Base-by-base conservation (phyloP, 2,797 vertebrate genomes). In the Synaphobranchus kaupii region DNA sequence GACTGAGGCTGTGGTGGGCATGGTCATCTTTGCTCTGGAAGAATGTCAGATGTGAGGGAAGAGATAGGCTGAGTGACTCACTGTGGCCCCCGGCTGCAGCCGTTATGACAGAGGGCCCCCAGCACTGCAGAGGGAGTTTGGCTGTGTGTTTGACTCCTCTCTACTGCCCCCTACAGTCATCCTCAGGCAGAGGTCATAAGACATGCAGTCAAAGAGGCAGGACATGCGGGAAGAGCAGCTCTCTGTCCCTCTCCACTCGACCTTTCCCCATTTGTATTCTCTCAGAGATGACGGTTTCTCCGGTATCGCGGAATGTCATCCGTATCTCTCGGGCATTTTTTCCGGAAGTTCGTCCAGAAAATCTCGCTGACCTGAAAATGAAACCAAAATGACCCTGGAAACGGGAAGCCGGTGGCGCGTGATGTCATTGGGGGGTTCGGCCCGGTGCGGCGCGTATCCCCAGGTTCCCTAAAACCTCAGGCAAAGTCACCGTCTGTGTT, bases 291-390 rank as follows among this genome's bases (percentile, higher is more conserved):
- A 39, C 86, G 88, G 89, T 91, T 92, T 93, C 93, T 90, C 92
- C 5, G 71, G 20, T 78, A 34, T 0, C 34, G 85, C 4, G 87
- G 84, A 93, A 93, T 94, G 92, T 94, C 92, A 94, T 93, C 91
- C 78, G 91, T 88, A 58, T 83, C 88, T 48, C 83, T 91, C 85
- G 81, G 85, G 88, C 81, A 90, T 47, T 0, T 0, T 39, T 90
- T 89, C 25, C 48, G 88, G 25, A 89, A 87, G 84, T 91, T 91
- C 71, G 88, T 86, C 87, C 10, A 31, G 20, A 1, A 47, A 31
- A 85, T 60, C 86, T 44, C 82, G 86, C 83, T n/a, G 28, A 50
- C 44, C 20, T n/a, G 76, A 50, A 25, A 25, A 25, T 10, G 3
- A 20, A 20, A 44, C 47, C 50, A 50, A 25, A 25, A 25, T 10